Evolutionary conservation across 2,113 vertebrate genomes (phyloP).

Genomic region (Mirounga angustirostris): DNA sequence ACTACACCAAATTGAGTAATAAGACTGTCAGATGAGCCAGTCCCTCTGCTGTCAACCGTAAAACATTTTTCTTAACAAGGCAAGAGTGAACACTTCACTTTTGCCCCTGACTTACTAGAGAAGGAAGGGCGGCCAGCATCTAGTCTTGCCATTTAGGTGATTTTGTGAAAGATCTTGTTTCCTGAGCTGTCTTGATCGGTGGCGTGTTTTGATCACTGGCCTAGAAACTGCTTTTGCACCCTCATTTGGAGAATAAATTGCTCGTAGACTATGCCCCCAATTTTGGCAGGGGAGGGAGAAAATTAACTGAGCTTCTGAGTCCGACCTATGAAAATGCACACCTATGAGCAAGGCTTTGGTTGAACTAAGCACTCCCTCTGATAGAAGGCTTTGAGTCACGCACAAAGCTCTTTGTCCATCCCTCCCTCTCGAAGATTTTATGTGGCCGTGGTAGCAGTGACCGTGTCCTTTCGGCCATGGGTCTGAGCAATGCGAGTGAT

Average conservation of each 20-base stretch:
- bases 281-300: not conserved
- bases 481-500: constrained; percentile 26
- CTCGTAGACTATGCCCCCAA: not conserved
- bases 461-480: not conserved
- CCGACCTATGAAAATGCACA: constrained; percentile 48
- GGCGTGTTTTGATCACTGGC: constrained; percentile 68
- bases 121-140: not conserved
- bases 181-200: constrained; percentile 65
- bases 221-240: constrained; percentile 25
- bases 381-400: not conserved
- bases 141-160: constrained; percentile 67
- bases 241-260: constrained; percentile 64
- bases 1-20: constrained; percentile 74
- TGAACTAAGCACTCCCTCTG: not conserved
- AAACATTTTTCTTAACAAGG: constrained; percentile 68
- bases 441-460: not conserved
- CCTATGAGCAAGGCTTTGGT: not conserved
- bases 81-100: constrained; percentile 82
- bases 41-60: constrained; percentile 72
- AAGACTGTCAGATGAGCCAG: constrained; percentile 65
- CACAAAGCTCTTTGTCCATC: not conserved
- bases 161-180: constrained; percentile 71
- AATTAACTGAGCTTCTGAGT: not conserved
- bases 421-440: not conserved
- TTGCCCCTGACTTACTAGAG: constrained; percentile 71